Evolutionary conservation across 2,888 invertebrate genomes (phyloP).

Genomic region (Dione vanillae): DNA sequence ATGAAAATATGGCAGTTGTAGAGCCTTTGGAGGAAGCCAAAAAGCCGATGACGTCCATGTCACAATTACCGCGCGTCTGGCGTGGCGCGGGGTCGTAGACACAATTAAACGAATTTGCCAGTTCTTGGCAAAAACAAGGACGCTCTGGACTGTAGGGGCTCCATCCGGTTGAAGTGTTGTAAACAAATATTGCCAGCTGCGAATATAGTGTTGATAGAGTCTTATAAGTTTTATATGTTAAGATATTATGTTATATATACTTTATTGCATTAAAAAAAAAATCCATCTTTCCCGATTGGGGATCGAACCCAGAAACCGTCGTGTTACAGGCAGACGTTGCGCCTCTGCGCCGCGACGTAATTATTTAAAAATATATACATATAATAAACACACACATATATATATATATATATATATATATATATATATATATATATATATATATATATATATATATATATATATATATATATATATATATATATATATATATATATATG

Average conservation of each 20-base stretch:
- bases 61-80: constrained; percentile 67
- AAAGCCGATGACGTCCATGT: constrained; percentile 37
- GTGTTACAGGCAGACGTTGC: too few relatives aligned
- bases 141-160: constrained; percentile 52
- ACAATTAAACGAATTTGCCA: constrained; percentile 79
- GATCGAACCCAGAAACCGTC: too few relatives aligned
- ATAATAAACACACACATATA: too few relatives aligned
- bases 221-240: background rate
- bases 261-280: background rate
- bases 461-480: too few relatives aligned
- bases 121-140: constrained; percentile 65
- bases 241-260: background rate
- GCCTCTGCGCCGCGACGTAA: too few relatives aligned
- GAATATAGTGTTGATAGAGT: background rate
- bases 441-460: too few relatives aligned
- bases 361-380: too few relatives aligned
- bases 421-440: too few relatives aligned
- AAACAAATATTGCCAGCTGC: background rate
- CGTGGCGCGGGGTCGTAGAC: constrained; percentile 69
- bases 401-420: too few relatives aligned
- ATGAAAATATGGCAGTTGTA: constrained; percentile 26
- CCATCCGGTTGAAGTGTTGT: constrained; percentile 47
- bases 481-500: too few relatives aligned
- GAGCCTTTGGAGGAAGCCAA: constrained; percentile 32
- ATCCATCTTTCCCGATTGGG: too few relatives aligned